Base-by-base conservation (phyloP, 30 jellyfish, hydroid and myxozoan species). In the Turritopsis rubra region DNA sequence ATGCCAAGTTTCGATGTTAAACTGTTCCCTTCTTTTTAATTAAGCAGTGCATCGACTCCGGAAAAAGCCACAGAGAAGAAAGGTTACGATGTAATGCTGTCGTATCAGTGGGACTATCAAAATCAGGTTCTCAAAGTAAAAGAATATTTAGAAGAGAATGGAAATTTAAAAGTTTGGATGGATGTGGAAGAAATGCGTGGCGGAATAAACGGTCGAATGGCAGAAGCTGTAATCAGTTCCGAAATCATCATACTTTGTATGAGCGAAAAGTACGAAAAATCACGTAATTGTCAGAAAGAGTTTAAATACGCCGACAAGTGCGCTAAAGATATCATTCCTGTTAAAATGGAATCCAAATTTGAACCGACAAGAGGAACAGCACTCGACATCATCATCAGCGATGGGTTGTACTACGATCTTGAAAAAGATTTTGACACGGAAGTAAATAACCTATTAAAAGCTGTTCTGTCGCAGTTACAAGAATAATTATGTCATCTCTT, bases 41-140 rank as follows among this genome's bases (percentile, higher is more conserved):
- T n/a, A 5, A 41, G 60, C 60, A 41, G 13, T 13, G 60, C 60
- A 13, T 41, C 60, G 13, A 13, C 60, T 41, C 60, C 60, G 13
- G 60, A 41, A 41, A 41, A 41, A 13, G 9, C 60, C 60, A 3
- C 60, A 41, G 60, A 41, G 9, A 41, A 41, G 60, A 41, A 68
- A 68, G 30, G 30, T 16, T n/a, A 7, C 28, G 0, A 74, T 74
- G 82, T 74, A 18, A 74, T 74, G 82, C 24, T 74, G 13, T 74
- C 82, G 54, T 74, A 74, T 29, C 54, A 74, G 27, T 74, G 82
- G 82, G 65, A 29, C 65, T 52, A 74, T 29, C 82, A 74, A 30
- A 29, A 26, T 13, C 27, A 26, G n/a, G 82, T 29, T 24, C 24
- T 74, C 16, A 4, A 74, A 29, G 24, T 74, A 74, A 26, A 29